Conservation (phyloP, 1,140 invertebrate genomes). For the Drosophila albomicans region DNA sequence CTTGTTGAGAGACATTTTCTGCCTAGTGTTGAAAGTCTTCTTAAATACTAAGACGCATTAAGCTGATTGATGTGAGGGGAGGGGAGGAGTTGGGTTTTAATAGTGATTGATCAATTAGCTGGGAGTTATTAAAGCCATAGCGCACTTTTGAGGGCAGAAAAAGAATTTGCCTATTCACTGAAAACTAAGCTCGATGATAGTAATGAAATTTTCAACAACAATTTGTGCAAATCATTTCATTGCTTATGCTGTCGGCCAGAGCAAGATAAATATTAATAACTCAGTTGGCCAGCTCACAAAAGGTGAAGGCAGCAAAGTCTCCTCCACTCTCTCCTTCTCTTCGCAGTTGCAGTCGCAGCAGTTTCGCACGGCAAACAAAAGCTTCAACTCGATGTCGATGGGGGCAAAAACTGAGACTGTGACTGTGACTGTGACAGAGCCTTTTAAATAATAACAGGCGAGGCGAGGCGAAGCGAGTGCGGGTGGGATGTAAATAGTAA, state of each 20-base stretch:
- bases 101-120: constrained; percentile 51
- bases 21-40: constrained; percentile 1
- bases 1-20: constrained; percentile 15
- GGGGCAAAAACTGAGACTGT: constrained; percentile 18
- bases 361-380: constrained; percentile 53
- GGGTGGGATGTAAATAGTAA: constrained; percentile 37
- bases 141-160: constrained; percentile 14
- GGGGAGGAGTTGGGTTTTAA: constrained; percentile 6
- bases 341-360: constrained; percentile 35
- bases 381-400: constrained; percentile 3
- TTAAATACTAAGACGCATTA: constrained; percentile 26
- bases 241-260: constrained; percentile 60
- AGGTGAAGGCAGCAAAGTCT: constrained; percentile 68
- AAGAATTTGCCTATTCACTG: constrained; percentile 40
- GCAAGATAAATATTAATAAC: constrained; percentile 82
- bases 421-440: constrained; percentile 46
- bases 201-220: constrained; percentile 76
- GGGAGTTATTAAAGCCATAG: constrained; percentile 17
- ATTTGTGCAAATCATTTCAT: constrained; percentile 78
- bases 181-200: constrained; percentile 51
- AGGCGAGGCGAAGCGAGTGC: neutral
- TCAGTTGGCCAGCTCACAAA: constrained; percentile 59
- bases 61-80: constrained; percentile 58
- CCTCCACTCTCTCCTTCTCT: neutral
- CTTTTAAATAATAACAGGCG: constrained; percentile 66